A percentile compares a stretch with the other conserved stretches of the same genome.
Conservation (phyloP, 2,888 invertebrate species). For the Lycaena phlaeas region DNA sequence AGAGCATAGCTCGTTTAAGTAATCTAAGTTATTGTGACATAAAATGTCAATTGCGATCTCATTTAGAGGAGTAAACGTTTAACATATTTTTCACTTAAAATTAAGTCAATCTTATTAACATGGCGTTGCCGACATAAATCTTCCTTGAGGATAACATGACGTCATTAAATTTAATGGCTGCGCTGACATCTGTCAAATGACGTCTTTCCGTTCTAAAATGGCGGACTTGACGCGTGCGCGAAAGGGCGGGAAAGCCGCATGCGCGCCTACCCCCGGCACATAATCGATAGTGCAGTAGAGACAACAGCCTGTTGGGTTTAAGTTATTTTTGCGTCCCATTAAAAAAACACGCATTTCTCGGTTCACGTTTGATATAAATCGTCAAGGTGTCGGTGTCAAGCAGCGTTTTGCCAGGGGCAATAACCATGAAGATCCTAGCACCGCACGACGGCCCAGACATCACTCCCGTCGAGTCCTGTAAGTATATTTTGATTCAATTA, state of each 20-base stretch:
- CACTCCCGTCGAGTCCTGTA: conserved; percentile 67
- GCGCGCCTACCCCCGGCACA: conserved; percentile 17
- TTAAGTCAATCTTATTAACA: too few species aligned
- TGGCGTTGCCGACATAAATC: too few species aligned
- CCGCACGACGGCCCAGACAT: conserved; percentile 73
- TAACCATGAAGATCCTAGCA: conserved; percentile 66
- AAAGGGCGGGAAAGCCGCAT: conserved; percentile 19
- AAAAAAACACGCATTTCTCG: conserved; percentile 27
- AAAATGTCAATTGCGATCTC: too few species aligned
- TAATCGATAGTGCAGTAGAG: not conserved
- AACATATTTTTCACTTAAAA: too few species aligned
- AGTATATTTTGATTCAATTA: conserved; percentile 25
- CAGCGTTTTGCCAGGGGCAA: conserved; percentile 56
- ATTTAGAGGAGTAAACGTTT: too few species aligned
- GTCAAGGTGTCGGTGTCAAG: conserved; percentile 62
- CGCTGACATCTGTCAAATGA: conserved; percentile 52
- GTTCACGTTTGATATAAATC: conserved; percentile 30
- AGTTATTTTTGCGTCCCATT: conserved; percentile 35
- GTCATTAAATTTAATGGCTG: conserved; percentile 16
- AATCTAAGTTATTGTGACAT: too few species aligned
- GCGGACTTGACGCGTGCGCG: conserved; percentile 17
- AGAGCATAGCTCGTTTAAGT: too few species aligned
- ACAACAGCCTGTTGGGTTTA: conserved; percentile 62
- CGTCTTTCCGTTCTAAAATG: conserved; percentile 46
- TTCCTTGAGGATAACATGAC: conserved; percentile 10